Percentiles rank a stretch among this genome's conserved stretches.
Conservation (phyloP, 2,113 vertebrate genomes). For the Engraulis encrasicolus region DNA sequence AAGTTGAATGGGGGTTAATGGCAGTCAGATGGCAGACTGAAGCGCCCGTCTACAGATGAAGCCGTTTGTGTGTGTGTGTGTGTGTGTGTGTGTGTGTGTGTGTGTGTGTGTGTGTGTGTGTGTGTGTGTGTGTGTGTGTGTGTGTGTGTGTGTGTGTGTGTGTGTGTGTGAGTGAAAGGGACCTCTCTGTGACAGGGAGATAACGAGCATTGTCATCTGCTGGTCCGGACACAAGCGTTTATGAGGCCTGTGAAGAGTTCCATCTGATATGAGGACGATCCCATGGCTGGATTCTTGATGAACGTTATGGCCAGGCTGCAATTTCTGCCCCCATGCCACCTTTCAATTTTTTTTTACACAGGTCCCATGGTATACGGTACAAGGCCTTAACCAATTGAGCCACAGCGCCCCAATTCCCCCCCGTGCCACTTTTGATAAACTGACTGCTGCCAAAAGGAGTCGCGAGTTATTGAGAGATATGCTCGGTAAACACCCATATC, state of each 20-base stretch:
- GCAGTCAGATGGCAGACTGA: constrained; percentile 55
- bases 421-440: constrained; percentile 41
- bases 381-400: too few species aligned
- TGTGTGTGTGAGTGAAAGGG: too few species aligned
- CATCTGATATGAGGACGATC: constrained; percentile 45
- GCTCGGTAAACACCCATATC: background rate
- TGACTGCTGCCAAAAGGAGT: constrained; percentile 26
- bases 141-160: too few species aligned
- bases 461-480: background rate
- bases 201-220: constrained; percentile 59
- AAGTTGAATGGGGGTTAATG: constrained; percentile 50
- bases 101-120: too few species aligned
- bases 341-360: too few species aligned
- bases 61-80: too few species aligned
- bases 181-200: constrained; percentile 43
- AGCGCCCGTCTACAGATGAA: constrained; percentile 30
- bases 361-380: too few species aligned
- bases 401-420: too few species aligned
- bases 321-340: constrained; percentile 23
- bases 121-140: too few species aligned
- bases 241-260: constrained; percentile 57
- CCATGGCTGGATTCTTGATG: constrained; percentile 37
- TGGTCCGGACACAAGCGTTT: constrained; percentile 50
- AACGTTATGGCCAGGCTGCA: constrained; percentile 47
- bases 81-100: too few species aligned